Evolutionary conservation across 2,113 vertebrate genomes (phyloP).

Genomic region (Rhizomys pruinosus): DNA sequence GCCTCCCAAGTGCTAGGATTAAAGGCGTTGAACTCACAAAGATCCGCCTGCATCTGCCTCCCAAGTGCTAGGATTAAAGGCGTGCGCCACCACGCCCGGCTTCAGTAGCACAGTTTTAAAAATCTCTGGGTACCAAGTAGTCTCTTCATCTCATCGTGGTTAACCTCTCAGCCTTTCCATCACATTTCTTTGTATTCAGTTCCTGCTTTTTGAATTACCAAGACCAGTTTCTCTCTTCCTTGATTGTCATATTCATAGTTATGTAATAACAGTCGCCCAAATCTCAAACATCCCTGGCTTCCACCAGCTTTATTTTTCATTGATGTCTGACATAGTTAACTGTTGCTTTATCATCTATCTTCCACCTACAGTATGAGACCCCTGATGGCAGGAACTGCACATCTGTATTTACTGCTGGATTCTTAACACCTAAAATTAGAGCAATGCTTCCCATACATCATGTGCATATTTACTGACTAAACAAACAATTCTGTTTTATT

Average conservation of each 20-base stretch:
- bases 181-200: not conserved
- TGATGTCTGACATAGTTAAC: not conserved
- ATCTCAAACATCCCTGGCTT: not conserved
- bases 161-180: not conserved
- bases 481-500: not conserved
- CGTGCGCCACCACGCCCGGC: too few relatives aligned
- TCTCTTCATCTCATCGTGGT: not conserved
- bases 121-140: not conserved
- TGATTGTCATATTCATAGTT: not conserved
- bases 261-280: not conserved
- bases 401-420: not conserved
- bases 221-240: not conserved
- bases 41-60: too few relatives aligned
- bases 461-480: too few relatives aligned
- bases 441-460: not conserved
- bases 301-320: not conserved
- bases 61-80: too few relatives aligned
- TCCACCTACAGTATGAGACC: not conserved
- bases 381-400: not conserved
- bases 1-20: too few relatives aligned
- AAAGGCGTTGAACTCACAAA: too few relatives aligned
- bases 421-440: conserved; percentile 19
- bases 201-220: not conserved
- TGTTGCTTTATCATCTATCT: not conserved
- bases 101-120: not conserved